Evolutionary conservation across 2,113 vertebrate genomes (phyloP), one percentile per base, ranked within the genome.

Genomic region (Xiphophorus couchianus): DNA sequence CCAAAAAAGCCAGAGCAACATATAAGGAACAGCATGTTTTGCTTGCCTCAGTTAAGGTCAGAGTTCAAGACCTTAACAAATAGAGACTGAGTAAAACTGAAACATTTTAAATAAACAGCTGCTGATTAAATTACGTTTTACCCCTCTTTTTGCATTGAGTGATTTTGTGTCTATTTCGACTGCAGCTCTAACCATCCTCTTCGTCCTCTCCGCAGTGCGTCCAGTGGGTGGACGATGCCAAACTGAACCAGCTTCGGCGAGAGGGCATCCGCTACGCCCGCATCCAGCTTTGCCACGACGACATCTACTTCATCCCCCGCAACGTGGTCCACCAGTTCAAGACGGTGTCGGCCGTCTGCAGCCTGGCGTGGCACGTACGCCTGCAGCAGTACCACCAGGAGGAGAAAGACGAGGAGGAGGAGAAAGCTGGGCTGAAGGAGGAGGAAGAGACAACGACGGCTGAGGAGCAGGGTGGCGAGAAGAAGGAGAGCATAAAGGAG

Each of bases 321-420:
- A 97, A 97, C 76, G 97, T 99, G 80, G 97, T 99, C 84, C 98
- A 99, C 93, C 98, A 99, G 93, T 99, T 99, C 92, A 99, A 99
- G 95, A 98, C 97, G 0, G 96, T 99, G 74, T 99, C 98, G 1
- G 95, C 97, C 1, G 98, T 99, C 70, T 97, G 96, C 93, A 99
- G 98, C 92, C 94, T 99, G 91, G 98, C 98, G 2, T 99, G 98
- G 98, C 98, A 99, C 3, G 86, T 99, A 75, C 95, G 98, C 33
- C 94, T 99, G 66, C 95, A 92, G 79, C 94, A 96, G 15, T 99
- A 99, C 78, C 94, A 98, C 86, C 90, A 71, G 79, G 78, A 27
- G 69, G 80, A 82, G 19, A 83, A 7, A 0, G 68, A 80, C 11
- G 84, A 7, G 0, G 66, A 78, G 7, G 37, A 73, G 5, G 37